phyloP scores from a whole-genome alignment of 2,113 vertebrate genomes.

The Meriones unguiculatus region DNA sequence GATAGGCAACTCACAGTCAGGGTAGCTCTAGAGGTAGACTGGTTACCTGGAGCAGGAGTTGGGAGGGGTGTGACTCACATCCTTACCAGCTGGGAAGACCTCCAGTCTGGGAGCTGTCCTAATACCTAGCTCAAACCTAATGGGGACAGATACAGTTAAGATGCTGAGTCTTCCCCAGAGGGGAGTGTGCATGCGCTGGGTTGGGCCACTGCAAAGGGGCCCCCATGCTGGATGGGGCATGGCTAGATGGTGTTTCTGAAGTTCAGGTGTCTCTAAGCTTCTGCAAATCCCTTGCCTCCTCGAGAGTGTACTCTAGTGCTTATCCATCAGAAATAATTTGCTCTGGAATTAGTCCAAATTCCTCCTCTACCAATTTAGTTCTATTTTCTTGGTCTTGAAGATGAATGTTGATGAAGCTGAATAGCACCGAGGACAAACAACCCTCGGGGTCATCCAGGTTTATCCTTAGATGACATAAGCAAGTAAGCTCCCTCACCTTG shows the following conservation, averaged over 20 bases:
- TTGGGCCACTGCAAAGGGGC: neutral
- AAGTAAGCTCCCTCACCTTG: neutral
- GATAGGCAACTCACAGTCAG: neutral
- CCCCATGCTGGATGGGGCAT: too few relatives aligned
- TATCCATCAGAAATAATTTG: neutral
- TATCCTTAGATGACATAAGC: neutral
- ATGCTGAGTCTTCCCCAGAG: neutral
- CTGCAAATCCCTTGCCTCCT: neutral
- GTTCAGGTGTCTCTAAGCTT: neutral
- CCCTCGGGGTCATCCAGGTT: neutral
- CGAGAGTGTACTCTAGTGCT: neutral
- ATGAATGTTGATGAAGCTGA: neutral
- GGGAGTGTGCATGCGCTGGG: accelerated
- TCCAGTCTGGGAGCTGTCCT: neutral
- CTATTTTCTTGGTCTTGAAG: neutral
- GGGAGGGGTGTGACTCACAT: neutral
- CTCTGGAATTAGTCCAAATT: slow-evolving; percentile 32
- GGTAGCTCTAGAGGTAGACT: accelerated
- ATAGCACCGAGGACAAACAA: neutral
- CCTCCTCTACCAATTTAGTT: neutral
- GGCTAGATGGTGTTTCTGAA: neutral
- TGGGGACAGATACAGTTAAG: neutral
- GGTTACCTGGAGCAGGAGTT: too few relatives aligned
- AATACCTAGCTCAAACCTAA: neutral
- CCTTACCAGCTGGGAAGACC: neutral